Base-by-base conservation (phyloP, 2,888 invertebrate species). In the Drosophila imparisetae region DNA sequence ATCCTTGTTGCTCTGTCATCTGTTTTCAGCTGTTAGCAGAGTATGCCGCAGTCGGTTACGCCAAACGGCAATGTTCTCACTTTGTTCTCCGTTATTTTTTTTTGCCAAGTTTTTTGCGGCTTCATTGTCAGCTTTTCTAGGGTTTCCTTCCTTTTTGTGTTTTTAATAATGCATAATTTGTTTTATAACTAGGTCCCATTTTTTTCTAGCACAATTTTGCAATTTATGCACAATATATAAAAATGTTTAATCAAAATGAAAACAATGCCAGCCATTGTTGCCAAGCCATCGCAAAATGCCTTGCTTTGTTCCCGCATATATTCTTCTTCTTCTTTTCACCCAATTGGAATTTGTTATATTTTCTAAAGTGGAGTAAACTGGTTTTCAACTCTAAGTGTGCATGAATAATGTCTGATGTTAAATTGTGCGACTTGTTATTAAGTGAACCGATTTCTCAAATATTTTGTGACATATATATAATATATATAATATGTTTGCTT, bases 151-250 rank as follows among this genome's bases (percentile, higher is more conserved):
- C 40, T 77, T 72, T 72, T 86, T 88, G 60, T 75, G 64, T 75
- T 89, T 89, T 85, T 89, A 89, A 89, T 85, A 85, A 89, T 89
- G 87, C 89, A 85, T 89, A 89, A 88, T 84, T 86, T 83, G 89
- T 88, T 86, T 78, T 80, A 75, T 83, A 84, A 88, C 83, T 86
- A 83, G 83, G 71, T 75, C 40, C 54, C 57, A 49, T 61, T 71
- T 63, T 60, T 8, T 2, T 50, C 29, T 11, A 58, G 63, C 69
- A 78, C 72, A 75, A 75, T 80, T 80, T 80, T 66, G 69, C 80
- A 79, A 80, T 86, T 83, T 89, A 78, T 88, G 69, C 86, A 75
- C 71, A 81, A 78, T 83, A 75, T 82, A 74, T 34, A 73, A 54
- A 65, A 60, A 64, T 66, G 66, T 86, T 84, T 89, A 89, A 85